Evolutionary conservation across 2,113 vertebrate species (phyloP).

Genomic region (Bubo scandiacus): DNA sequence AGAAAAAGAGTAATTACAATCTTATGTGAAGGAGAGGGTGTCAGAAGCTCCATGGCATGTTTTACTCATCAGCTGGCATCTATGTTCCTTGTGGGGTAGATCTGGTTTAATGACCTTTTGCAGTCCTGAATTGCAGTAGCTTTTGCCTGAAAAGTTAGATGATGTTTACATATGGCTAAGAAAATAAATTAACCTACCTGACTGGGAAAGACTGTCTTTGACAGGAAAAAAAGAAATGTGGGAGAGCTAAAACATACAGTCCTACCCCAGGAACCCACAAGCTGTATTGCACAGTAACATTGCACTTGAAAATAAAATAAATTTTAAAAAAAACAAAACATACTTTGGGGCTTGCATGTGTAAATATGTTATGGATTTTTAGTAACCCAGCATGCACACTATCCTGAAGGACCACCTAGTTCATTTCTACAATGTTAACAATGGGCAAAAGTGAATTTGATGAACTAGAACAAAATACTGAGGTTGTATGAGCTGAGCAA

Average conservation of each 20-base stretch:
- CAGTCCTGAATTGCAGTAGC: neutral
- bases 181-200: neutral
- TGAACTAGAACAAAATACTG: neutral
- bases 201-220: neutral
- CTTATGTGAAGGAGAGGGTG: neutral
- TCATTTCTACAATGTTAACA: neutral
- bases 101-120: neutral
- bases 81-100: neutral
- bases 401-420: neutral
- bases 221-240: neutral
- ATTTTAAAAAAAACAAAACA: neutral
- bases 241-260: neutral
- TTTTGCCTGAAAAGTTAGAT: neutral
- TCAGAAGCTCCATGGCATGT: neutral
- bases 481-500: neutral
- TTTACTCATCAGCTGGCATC: neutral
- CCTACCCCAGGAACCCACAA: neutral
- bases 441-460: neutral
- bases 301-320: neutral
- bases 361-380: neutral
- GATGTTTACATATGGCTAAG: neutral
- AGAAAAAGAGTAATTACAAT: neutral
- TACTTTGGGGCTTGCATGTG: neutral
- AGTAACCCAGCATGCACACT: neutral
- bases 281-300: neutral